Conservation (phyloP, 2,113 vertebrate genomes). For the Phrynocephalus versicolor region DNA sequence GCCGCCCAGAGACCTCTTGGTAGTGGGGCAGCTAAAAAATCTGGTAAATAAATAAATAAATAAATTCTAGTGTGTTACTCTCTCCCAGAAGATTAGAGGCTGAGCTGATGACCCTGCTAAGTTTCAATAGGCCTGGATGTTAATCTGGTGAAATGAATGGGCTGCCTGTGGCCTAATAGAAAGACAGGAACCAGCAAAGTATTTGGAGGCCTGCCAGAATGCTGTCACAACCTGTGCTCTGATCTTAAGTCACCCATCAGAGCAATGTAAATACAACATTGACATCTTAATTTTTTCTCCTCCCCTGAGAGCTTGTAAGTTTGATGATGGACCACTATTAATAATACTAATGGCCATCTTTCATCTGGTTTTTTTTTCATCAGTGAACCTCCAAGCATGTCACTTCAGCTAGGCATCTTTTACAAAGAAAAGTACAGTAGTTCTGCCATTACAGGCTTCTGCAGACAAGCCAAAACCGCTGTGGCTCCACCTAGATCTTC, state of each 20-base stretch:
- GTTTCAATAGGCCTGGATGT: constrained; percentile 1
- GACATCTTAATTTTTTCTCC: neutral
- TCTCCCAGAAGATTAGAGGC: neutral
- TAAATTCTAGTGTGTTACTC: no score
- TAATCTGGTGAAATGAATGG: constrained; percentile 2
- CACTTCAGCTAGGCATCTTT: neutral
- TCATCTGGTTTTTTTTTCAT: constrained; percentile 2
- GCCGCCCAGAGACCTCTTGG: no score
- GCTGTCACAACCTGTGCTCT: constrained; percentile 11
- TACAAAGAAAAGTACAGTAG: neutral
- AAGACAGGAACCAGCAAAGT: neutral
- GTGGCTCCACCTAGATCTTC: neutral
- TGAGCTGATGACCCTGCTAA: constrained; percentile 1
- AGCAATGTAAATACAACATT: constrained; percentile 3
- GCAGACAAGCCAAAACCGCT: neutral
- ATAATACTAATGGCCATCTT: constrained; percentile 28
- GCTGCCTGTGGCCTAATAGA: neutral
- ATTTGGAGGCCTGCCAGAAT: neutral
- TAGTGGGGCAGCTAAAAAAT: no score
- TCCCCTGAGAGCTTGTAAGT: neutral
- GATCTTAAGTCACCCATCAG: constrained; percentile 6
- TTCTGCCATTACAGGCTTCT: neutral
- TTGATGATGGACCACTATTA: neutral
- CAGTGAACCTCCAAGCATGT: neutral
- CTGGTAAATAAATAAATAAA: no score